Conservation (phyloP, 2,797 vertebrate species). For the Enteromius radiatus region DNA sequence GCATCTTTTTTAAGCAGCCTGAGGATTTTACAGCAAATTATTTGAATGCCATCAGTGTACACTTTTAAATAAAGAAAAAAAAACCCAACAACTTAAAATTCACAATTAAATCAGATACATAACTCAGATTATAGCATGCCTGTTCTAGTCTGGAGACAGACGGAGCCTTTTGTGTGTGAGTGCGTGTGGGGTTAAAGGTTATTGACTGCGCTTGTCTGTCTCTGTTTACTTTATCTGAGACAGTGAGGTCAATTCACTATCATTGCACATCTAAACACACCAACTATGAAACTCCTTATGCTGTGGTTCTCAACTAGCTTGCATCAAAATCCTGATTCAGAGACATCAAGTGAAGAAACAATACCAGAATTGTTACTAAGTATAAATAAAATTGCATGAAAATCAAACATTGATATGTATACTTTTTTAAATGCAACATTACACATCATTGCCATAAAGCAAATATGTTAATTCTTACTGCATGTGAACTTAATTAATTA, state of each 20-base stretch:
- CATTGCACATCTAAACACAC: constrained; percentile 24
- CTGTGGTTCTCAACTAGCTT: neutral
- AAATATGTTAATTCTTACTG: neutral
- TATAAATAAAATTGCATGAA: neutral
- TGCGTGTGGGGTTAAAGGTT: constrained; percentile 51
- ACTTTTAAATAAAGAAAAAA: neutral
- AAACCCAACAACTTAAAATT: neutral
- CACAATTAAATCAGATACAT: neutral
- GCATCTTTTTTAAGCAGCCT: too few relatives aligned
- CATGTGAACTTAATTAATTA: neutral
- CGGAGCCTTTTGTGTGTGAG: constrained; percentile 40
- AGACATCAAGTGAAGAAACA: neutral
- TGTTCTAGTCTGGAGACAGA: constrained; percentile 32
- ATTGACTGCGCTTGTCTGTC: constrained; percentile 41
- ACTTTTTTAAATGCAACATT: neutral
- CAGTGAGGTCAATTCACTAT: constrained; percentile 46
- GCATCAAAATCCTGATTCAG: neutral
- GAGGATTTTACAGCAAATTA: neutral
- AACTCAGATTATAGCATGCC: constrained; percentile 13
- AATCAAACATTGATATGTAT: neutral
- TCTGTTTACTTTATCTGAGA: constrained; percentile 58
- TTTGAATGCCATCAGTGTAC: neutral
- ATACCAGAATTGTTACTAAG: too few relatives aligned
- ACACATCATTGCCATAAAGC: too few relatives aligned
- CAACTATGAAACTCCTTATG: neutral